Percentiles rank a stretch among this genome's conserved stretches.
These are phyloP conservation scores for Phalanger gymnotis DNA, from an alignment of 2,797 vertebrate species.

Conservation along the genomic window DNA sequence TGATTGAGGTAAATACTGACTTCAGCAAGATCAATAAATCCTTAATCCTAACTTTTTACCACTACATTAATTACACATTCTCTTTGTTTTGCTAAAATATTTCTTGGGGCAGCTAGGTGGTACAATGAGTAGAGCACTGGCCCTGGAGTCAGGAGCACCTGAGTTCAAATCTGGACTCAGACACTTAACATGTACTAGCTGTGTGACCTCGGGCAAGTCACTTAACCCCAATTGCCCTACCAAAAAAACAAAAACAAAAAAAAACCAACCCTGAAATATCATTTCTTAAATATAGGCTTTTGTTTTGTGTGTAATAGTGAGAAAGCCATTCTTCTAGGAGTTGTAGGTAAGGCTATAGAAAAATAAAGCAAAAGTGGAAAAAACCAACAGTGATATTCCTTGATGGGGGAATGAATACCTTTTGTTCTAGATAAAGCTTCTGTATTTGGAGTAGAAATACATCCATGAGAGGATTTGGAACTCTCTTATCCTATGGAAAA, in stretches of 20 bases:
- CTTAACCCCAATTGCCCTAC: no score
- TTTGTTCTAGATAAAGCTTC: background rate
- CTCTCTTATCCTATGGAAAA: slow-evolving; percentile 16
- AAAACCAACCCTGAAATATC: no score
- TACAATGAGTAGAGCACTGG: no score
- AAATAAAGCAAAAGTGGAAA: slow-evolving; percentile 31
- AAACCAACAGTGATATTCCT: background rate
- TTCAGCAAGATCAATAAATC: slow-evolving; percentile 11
- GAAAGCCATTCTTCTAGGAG: background rate
- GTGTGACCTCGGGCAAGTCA: no score
- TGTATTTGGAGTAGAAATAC: slow-evolving; percentile 18
- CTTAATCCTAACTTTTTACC: background rate
- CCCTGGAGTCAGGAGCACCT: no score
- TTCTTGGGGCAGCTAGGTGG: no score
- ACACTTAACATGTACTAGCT: no score
- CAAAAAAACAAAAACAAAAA: no score
- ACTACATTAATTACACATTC: slow-evolving; percentile 15
- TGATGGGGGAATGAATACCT: background rate
- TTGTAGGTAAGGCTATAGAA: background rate
- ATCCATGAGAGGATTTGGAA: background rate
- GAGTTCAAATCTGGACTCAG: no score
- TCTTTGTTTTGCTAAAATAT: background rate
- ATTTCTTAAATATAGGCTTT: slow-evolving; percentile 23
- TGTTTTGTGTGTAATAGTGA: slow-evolving; percentile 11
- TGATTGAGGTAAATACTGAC: background rate